Conservation (phyloP, 30 jellyfish, hydroid and myxozoan species). For the Sanderia malayensis region DNA sequence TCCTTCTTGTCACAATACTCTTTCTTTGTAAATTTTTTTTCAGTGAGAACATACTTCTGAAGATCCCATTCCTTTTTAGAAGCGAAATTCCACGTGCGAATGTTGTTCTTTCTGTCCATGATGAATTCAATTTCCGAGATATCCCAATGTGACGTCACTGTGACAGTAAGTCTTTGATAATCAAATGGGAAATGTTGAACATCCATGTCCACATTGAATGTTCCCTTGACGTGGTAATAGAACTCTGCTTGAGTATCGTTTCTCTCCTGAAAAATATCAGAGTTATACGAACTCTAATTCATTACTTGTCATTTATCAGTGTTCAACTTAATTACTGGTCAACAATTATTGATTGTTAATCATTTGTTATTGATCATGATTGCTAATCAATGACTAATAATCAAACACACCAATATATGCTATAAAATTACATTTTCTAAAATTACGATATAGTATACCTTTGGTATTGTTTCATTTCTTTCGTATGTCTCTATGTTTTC, state of each 20-base stretch:
- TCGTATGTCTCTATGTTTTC: constrained; percentile 61
- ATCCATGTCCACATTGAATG: constrained; percentile 78
- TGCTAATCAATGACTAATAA: no score
- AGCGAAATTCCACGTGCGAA: constrained; percentile 76
- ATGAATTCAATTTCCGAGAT: constrained; percentile 43
- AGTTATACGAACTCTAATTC: no score
- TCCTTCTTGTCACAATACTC: constrained; percentile 61
- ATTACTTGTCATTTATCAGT: no score
- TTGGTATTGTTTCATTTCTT: constrained; percentile 73
- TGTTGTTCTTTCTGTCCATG: constrained; percentile 59
- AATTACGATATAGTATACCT: no score
- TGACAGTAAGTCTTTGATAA: constrained; percentile 73
- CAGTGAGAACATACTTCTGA: constrained; percentile 75
- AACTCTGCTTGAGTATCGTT: constrained; percentile 37
- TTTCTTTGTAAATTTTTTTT: constrained; percentile 35
- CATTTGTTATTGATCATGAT: no score
- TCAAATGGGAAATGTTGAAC: constrained; percentile 82
- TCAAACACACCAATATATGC: no score
- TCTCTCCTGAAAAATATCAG: constrained; percentile 21
- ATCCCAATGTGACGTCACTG: constrained; percentile 84
- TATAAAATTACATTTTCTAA: no score
- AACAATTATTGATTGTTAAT: no score
- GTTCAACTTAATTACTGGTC: background rate
- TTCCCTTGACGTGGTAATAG: constrained; percentile 74
- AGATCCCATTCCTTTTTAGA: constrained; percentile 83